These are phyloP conservation scores for Climacteris rufus DNA, from an alignment of 2,113 vertebrate genomes.

Conservation along the genomic window DNA sequence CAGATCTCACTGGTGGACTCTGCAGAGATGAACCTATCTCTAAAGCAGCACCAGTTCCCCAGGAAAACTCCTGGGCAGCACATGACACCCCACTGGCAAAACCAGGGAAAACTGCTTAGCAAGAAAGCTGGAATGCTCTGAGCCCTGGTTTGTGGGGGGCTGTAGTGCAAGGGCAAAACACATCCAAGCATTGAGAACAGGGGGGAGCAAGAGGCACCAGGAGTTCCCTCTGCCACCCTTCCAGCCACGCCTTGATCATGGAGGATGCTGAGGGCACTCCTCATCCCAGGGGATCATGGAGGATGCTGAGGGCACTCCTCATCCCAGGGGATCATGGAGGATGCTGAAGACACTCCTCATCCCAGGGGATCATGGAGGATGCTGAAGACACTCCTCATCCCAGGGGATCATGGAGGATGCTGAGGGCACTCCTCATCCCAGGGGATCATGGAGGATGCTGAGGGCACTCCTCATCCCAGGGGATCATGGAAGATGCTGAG, in stretches of 20 bases:
- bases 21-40: not conserved
- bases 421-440: not conserved
- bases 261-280: not conserved
- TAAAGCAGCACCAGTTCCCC: not conserved
- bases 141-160: not conserved
- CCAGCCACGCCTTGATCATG: rapidly evolving
- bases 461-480: not conserved
- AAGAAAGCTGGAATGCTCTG: not conserved
- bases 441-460: not conserved
- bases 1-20: not conserved
- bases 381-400: not conserved
- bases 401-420: not conserved
- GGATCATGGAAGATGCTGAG: not conserved
- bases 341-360: not conserved
- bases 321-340: not conserved
- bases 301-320: not conserved
- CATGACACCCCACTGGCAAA: not conserved
- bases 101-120: not conserved
- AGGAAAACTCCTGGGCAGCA: not conserved
- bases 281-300: not conserved
- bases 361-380: not conserved
- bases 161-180: not conserved
- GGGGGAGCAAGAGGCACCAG: not conserved
- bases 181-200: not conserved
- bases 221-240: not conserved